Evolutionary conservation across 2,113 vertebrate species (phyloP).

Genomic region (Percina caprodes): DNA sequence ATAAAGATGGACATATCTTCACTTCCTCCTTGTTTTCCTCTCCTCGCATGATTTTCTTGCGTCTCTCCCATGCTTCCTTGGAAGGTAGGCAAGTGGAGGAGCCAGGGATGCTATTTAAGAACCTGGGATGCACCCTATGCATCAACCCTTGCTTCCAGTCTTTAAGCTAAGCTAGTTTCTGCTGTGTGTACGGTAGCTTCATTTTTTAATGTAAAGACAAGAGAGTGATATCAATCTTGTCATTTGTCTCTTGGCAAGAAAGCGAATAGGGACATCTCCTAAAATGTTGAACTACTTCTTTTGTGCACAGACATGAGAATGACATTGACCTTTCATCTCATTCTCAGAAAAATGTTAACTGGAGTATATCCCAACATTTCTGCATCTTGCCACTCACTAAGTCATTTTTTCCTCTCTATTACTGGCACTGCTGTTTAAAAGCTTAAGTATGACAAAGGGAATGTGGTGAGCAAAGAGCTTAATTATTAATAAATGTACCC

Average conservation of each 20-base stretch:
- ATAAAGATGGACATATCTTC: too few relatives aligned
- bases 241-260: not conserved
- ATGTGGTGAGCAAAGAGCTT: not conserved
- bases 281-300: not conserved
- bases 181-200: too few relatives aligned
- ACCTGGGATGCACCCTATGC: too few relatives aligned
- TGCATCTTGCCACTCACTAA: not conserved
- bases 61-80: too few relatives aligned
- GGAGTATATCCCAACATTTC: not conserved
- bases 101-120: too few relatives aligned
- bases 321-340: not conserved
- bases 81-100: too few relatives aligned
- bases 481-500: slow-evolving; percentile 3
- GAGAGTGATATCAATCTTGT: too few relatives aligned
- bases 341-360: not conserved
- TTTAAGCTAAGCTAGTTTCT: too few relatives aligned
- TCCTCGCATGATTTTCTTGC: too few relatives aligned
- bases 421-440: not conserved
- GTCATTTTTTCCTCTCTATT: not conserved
- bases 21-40: too few relatives aligned
- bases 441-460: not conserved
- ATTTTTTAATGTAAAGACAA: too few relatives aligned
- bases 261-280: not conserved
- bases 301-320: not conserved
- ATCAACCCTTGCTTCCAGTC: too few relatives aligned